phyloP scores from a whole-genome alignment of 35 echinoderm and acorn worm genomes.

The Chiridota heheva region DNA sequence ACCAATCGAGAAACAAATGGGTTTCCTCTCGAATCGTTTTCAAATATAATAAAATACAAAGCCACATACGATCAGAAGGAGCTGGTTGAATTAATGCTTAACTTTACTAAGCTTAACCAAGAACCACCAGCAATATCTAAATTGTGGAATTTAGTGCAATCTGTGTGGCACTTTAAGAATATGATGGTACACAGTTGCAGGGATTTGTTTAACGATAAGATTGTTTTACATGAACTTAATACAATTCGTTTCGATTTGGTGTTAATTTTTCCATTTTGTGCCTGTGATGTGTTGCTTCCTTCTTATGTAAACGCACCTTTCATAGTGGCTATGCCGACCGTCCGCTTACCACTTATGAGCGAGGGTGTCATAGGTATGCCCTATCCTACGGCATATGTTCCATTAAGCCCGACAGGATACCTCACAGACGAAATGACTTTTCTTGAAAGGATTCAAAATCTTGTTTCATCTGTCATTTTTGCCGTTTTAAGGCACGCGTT shows the following conservation, averaged over 20 bases:
- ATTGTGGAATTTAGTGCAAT: too few species aligned
- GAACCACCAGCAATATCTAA: too few species aligned
- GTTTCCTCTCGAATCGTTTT: too few species aligned
- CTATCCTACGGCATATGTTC: slow-evolving; percentile 32
- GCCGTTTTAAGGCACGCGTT: not conserved
- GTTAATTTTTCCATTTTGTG: slow-evolving; percentile 4
- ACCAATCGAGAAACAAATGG: not conserved
- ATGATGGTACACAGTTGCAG: too few species aligned
- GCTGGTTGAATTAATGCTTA: too few species aligned
- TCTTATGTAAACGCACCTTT: not conserved
- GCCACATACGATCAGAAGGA: too few species aligned
- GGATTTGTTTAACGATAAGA: slow-evolving; percentile 6
- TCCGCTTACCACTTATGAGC: not conserved
- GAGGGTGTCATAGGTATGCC: slow-evolving; percentile 36
- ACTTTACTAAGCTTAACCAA: too few species aligned
- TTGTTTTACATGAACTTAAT: not conserved
- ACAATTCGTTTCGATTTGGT: not conserved
- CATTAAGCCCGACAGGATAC: not conserved
- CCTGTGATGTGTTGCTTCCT: slow-evolving; percentile 5
- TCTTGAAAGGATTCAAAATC: slow-evolving; percentile 19
- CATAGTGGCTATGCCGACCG: not conserved
- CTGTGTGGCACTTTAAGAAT: too few species aligned
- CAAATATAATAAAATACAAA: too few species aligned
- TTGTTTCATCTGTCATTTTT: not conserved
- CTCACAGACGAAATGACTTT: slow-evolving; percentile 47